Conservation (phyloP, 2,888 invertebrate species). For the Gastrophysa polygoni region DNA sequence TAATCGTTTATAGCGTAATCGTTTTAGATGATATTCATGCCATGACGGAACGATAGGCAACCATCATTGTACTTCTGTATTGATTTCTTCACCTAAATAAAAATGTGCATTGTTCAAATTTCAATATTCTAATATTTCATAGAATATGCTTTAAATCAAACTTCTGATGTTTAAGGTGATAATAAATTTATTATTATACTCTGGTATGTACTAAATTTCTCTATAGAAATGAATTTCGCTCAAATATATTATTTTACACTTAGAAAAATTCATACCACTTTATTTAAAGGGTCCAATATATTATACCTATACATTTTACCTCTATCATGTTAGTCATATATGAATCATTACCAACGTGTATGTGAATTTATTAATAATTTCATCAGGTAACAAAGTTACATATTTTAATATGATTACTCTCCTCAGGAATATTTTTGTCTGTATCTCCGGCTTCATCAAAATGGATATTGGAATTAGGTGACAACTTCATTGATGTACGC, state of each 20-base stretch:
- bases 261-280: too few species aligned
- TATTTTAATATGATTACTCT: background rate
- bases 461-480: conserved; percentile 82
- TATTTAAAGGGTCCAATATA: too few species aligned
- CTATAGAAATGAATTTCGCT: too few species aligned
- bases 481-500: conserved; percentile 70
- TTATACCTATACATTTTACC: too few species aligned
- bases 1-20: too few species aligned
- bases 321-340: too few species aligned
- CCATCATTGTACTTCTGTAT: background rate
- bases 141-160: background rate
- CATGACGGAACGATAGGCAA: too few species aligned
- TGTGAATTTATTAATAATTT: too few species aligned
- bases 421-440: background rate
- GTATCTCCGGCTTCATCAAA: conserved; percentile 54
- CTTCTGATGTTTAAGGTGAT: background rate
- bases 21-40: too few species aligned
- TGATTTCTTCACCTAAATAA: background rate
- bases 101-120: background rate
- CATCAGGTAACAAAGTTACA: too few species aligned
- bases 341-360: too few species aligned
- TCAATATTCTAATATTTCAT: background rate
- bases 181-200: background rate
- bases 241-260: too few species aligned
- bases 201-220: background rate